Conservation (phyloP, 2,113 vertebrate genomes). For the Sapayoa aenigma region DNA sequence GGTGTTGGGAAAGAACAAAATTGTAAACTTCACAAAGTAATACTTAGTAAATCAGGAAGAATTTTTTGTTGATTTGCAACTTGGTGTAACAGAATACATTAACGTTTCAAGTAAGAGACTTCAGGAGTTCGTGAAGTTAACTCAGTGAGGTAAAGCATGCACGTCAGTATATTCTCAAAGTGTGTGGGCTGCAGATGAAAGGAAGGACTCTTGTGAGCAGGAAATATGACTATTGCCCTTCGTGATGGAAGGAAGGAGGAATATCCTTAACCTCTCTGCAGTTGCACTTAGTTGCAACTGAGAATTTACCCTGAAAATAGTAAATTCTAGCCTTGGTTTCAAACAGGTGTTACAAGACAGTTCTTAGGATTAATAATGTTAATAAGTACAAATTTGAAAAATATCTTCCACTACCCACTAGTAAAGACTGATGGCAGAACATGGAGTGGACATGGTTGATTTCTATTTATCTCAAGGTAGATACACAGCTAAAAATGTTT, state of each 20-base stretch:
- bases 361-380: background rate
- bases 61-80: background rate
- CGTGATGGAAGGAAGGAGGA: background rate
- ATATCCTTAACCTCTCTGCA: fast-evolving
- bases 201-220: background rate
- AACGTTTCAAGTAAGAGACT: background rate
- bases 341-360: background rate
- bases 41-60: background rate
- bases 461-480: background rate
- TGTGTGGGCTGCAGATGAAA: background rate
- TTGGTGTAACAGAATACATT: background rate
- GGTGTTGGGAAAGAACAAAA: background rate
- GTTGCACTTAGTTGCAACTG: background rate
- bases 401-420: background rate
- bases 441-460: background rate
- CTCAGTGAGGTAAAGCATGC: background rate
- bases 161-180: background rate
- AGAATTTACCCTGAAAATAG: background rate
- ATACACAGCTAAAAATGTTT: background rate
- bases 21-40: background rate
- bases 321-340: background rate
- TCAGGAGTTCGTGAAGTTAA: background rate
- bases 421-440: background rate
- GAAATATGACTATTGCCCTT: background rate
- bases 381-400: background rate